phyloP scores from a whole-genome alignment of 2,888 invertebrate genomes.

The Sinopyrophorus schimmeli region DNA sequence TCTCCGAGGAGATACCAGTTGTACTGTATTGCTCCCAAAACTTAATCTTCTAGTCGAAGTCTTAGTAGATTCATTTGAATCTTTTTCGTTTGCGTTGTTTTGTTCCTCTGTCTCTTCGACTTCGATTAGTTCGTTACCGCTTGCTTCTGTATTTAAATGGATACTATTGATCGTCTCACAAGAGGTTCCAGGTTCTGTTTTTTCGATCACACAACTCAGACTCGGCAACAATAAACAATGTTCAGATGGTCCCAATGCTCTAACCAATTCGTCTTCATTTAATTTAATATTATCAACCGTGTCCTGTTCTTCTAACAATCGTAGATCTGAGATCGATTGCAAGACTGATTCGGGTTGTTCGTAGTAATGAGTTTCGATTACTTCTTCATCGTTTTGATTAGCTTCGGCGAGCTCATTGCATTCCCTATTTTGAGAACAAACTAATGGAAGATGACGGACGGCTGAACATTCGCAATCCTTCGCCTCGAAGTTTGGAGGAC shows the following conservation, averaged over 20 bases:
- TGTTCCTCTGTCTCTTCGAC: too few relatives aligned
- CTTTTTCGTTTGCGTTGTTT: too few relatives aligned
- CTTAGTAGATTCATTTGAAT: too few relatives aligned
- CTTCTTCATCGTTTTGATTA: background rate
- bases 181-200: constrained; percentile 14
- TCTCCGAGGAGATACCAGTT: too few relatives aligned
- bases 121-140: background rate
- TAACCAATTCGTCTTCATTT: background rate
- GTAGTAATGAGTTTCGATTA: constrained; percentile 3
- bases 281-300: background rate
- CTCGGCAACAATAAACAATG: background rate
- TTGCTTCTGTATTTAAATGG: background rate
- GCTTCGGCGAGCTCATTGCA: background rate
- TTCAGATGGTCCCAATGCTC: background rate
- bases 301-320: too few relatives aligned
- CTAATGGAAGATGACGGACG: constrained; percentile 10
- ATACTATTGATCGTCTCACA: background rate
- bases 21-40: too few relatives aligned
- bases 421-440: constrained; percentile 9
- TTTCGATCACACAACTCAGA: constrained; percentile 13
- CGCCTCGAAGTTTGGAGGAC: background rate
- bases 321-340: too few relatives aligned
- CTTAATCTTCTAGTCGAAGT: too few relatives aligned
- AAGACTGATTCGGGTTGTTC: background rate
- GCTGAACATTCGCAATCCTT: constrained; percentile 20